Evolutionary conservation across 2,113 vertebrate species (phyloP).

Genomic region (Cercopithecus mona): DNA sequence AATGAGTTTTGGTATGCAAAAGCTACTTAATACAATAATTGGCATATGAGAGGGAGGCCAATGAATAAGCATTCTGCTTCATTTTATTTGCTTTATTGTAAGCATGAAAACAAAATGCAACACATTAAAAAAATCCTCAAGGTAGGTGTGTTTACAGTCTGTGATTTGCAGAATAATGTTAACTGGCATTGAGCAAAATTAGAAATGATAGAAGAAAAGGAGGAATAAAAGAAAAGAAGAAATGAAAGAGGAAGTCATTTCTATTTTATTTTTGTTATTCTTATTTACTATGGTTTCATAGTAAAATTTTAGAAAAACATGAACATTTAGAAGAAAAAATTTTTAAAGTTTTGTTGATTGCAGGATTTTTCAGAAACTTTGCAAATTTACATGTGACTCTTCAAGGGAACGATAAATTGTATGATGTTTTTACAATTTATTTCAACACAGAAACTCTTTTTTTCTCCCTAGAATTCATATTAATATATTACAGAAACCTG

Average conservation of each 20-base stretch:
- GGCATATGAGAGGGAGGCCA: not conserved
- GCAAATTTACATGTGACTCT: not conserved
- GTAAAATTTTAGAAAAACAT: not conserved
- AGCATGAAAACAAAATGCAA: not conserved
- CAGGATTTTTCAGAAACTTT: constrained; percentile 25
- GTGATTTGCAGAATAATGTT: not conserved
- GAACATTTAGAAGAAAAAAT: not conserved
- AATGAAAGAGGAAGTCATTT: not conserved
- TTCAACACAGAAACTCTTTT: not conserved
- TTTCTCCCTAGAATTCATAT: not conserved
- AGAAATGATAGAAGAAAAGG: not conserved
- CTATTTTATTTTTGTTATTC: no score
- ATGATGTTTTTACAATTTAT: not conserved
- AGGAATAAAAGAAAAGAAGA: not conserved
- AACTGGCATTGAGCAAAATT: not conserved
- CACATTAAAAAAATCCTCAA: not conserved
- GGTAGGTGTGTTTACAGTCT: not conserved
- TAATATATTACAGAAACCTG: not conserved
- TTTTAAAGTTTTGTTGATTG: not conserved
- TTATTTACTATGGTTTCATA: not conserved
- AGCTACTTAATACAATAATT: not conserved
- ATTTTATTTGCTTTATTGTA: not conserved
- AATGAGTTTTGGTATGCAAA: not conserved
- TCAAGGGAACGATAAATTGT: not conserved
- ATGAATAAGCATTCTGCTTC: not conserved